These are phyloP conservation scores for Labrus mixtus DNA, from an alignment of 2,113 vertebrate species.

Conservation along the genomic window DNA sequence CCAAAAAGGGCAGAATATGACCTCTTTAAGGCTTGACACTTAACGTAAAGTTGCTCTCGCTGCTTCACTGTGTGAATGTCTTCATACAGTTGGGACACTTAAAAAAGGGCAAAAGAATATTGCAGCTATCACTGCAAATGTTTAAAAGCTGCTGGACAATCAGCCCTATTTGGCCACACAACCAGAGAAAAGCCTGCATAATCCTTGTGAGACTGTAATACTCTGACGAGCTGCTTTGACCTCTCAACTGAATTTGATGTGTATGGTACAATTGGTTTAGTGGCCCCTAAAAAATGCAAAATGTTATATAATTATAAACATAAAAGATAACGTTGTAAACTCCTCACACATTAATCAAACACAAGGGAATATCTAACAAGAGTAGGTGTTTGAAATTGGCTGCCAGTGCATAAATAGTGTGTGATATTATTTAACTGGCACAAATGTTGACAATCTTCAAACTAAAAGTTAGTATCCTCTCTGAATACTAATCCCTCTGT, in stretches of 20 bases:
- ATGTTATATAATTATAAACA: background rate
- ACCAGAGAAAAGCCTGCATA: too few relatives aligned
- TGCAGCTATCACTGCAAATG: too few relatives aligned
- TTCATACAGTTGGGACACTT: too few relatives aligned
- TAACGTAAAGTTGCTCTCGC: too few relatives aligned
- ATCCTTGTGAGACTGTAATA: too few relatives aligned
- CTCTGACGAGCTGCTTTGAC: background rate
- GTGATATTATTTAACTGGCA: constrained; percentile 31
- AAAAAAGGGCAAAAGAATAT: too few relatives aligned
- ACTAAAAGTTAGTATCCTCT: constrained; percentile 25
- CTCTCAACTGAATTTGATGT: background rate
- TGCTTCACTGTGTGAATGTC: too few relatives aligned
- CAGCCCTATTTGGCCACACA: too few relatives aligned
- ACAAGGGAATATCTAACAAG: background rate
- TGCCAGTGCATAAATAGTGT: background rate
- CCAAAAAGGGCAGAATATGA: too few relatives aligned
- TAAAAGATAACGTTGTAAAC: background rate
- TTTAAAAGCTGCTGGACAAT: too few relatives aligned
- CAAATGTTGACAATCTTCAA: constrained; percentile 36
- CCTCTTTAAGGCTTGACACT: too few relatives aligned
- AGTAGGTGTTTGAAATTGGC: background rate
- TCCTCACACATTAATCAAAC: background rate
- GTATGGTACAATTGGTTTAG: background rate
- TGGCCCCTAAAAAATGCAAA: background rate
- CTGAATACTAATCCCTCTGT: constrained; percentile 13